These are phyloP conservation scores for Pyrrhia umbra DNA, from an alignment of 2,888 invertebrate genomes.

Conservation along the genomic window DNA sequence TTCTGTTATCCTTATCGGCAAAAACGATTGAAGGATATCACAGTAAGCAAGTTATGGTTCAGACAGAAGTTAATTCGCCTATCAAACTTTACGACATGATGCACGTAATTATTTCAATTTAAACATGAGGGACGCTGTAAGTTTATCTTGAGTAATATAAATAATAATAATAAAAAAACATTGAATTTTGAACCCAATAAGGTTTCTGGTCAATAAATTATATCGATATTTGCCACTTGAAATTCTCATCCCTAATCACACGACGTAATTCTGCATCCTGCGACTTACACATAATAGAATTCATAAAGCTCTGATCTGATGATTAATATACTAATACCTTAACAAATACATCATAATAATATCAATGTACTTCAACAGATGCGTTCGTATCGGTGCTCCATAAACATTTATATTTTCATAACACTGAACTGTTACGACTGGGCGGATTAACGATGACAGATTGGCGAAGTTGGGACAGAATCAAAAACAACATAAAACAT, in stretches of 20 bases:
- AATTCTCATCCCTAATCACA: constrained; percentile 16
- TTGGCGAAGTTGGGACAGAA: constrained; percentile 40
- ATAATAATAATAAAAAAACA: no score
- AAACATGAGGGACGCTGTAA: no score
- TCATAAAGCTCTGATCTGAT: constrained; percentile 14
- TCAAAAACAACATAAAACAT: constrained; percentile 48
- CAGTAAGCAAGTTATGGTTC: no score
- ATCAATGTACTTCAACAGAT: constrained; percentile 24
- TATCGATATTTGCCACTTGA: constrained; percentile 15
- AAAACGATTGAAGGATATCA: no score
- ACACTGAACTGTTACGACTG: constrained; percentile 35
- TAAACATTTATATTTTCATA: constrained; percentile 49
- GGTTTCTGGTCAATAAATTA: no score
- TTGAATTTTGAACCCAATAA: no score
- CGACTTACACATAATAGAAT: constrained; percentile 13
- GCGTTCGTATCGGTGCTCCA: constrained; percentile 22
- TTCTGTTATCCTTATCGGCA: no score
- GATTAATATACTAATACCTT: constrained; percentile 40
- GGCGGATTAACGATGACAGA: constrained; percentile 44
- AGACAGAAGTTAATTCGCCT: no score
- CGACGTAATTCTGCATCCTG: constrained; percentile 10
- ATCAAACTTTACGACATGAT: no score
- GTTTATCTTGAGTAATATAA: no score
- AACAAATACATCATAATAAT: constrained; percentile 35
- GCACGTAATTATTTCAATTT: no score